Percentiles rank a stretch among this genome's conserved stretches.
Conservation (phyloP, 2,888 invertebrate genomes). For the Lithophane ornitopus region DNA sequence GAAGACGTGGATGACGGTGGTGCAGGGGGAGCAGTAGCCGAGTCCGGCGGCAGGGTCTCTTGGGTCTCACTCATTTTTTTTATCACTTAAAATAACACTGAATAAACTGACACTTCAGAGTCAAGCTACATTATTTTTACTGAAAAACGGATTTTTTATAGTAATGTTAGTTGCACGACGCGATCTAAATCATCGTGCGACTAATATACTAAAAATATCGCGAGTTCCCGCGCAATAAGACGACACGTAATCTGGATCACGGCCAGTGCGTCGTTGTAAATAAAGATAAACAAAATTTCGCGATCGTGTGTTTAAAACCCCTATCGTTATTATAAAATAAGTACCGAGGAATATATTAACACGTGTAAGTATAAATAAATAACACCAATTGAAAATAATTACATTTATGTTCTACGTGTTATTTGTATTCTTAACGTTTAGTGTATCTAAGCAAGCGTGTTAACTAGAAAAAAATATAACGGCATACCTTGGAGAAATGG, state of each 20-base stretch:
- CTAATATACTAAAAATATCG: slow-evolving; percentile 88
- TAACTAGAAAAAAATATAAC: slow-evolving; percentile 78
- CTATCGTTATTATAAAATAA: slow-evolving; percentile 48
- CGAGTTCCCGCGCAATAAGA: slow-evolving; percentile 89
- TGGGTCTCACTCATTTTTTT: slow-evolving; percentile 85
- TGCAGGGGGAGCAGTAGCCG: slow-evolving; percentile 72
- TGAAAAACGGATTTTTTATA: slow-evolving; percentile 71
- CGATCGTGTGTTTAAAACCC: slow-evolving; percentile 49
- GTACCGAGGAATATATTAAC: slow-evolving; percentile 45
- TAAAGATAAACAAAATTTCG: slow-evolving; percentile 72
- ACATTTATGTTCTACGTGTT: slow-evolving; percentile 57
- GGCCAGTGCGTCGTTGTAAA: slow-evolving; percentile 86
- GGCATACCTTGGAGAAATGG: slow-evolving; percentile 89
- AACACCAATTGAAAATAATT: slow-evolving; percentile 41
- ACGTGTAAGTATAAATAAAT: slow-evolving; percentile 58
- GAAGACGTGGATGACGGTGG: slow-evolving; percentile 81
- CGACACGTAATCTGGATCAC: slow-evolving; percentile 89
- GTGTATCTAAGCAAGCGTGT: slow-evolving; percentile 66
- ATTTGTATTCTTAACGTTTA: slow-evolving; percentile 50
- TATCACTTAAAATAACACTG: slow-evolving; percentile 73
- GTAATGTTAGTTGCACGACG: slow-evolving; percentile 73
- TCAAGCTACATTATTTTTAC: slow-evolving; percentile 69
- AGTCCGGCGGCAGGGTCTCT: slow-evolving; percentile 74
- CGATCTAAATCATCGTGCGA: slow-evolving; percentile 80
- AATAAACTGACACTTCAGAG: slow-evolving; percentile 63